Evolutionary conservation across 2,888 invertebrate genomes (phyloP).

Genomic region (Eurytoma adleriae): DNA sequence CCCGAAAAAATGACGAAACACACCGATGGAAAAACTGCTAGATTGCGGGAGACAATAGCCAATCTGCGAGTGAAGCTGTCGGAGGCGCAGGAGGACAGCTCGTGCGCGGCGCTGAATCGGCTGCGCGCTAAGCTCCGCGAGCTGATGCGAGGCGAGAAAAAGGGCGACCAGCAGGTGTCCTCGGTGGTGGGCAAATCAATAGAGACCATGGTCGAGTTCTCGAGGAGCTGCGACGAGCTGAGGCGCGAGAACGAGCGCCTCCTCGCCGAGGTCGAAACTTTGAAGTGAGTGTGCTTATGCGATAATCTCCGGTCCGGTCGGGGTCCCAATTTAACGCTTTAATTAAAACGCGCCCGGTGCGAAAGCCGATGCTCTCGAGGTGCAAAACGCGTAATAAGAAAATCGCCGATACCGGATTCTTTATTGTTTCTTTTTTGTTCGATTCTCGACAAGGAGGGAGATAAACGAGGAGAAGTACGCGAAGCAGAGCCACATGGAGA

Average conservation of each 20-base stretch:
- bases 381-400: too few species aligned
- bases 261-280: slow-evolving; percentile 56
- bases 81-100: slow-evolving; percentile 66
- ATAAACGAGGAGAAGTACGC: slow-evolving; percentile 14
- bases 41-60: slow-evolving; percentile 65
- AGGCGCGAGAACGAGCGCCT: slow-evolving; percentile 64
- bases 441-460: neutral
- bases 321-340: slow-evolving; percentile 3
- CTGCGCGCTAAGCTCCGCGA: slow-evolving; percentile 69
- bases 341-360: neutral
- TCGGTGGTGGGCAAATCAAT: slow-evolving; percentile 67
- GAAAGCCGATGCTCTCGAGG: too few species aligned
- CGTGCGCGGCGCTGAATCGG: slow-evolving; percentile 68
- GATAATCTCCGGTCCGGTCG: neutral
- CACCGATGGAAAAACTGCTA: slow-evolving; percentile 50
- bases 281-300: slow-evolving; percentile 46
- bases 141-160: slow-evolving; percentile 64
- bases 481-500: neutral
- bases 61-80: slow-evolving; percentile 64
- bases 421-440: neutral
- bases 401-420: too few species aligned
- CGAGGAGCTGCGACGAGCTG: slow-evolving; percentile 65
- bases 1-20: neutral
- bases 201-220: slow-evolving; percentile 65
- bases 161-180: slow-evolving; percentile 62